phyloP scores from a whole-genome alignment of 2,113 vertebrate genomes.

The Ceyx margarethae region DNA sequence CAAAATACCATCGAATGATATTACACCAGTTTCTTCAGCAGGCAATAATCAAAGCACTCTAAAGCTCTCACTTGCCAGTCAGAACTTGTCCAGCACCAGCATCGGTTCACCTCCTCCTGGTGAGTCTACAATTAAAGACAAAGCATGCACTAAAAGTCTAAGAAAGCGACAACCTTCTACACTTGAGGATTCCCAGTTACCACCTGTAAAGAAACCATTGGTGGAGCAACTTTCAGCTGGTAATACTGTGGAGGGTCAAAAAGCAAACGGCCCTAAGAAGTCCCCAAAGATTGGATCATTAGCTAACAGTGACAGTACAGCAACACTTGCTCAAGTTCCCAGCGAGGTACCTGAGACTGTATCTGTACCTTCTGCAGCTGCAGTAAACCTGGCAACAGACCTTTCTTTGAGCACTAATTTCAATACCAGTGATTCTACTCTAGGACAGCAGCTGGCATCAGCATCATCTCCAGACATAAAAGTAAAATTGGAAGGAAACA shows the following conservation, averaged over 20 bases:
- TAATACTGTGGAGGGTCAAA: slow-evolving; percentile 57
- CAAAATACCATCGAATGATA: slow-evolving; percentile 71
- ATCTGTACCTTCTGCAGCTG: slow-evolving; percentile 67
- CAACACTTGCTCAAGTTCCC: slow-evolving; percentile 68
- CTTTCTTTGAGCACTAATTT: slow-evolving; percentile 71
- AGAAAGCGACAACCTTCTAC: slow-evolving; percentile 86
- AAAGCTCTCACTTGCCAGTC: slow-evolving; percentile 72
- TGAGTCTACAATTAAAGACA: slow-evolving; percentile 78
- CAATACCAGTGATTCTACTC: slow-evolving; percentile 72
- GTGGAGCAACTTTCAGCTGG: slow-evolving; percentile 78
- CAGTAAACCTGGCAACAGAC: slow-evolving; percentile 62
- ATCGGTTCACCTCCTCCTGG: slow-evolving; percentile 72
- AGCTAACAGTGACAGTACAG: slow-evolving; percentile 78
- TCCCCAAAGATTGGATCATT: slow-evolving; percentile 68
- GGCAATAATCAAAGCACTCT: slow-evolving; percentile 82
- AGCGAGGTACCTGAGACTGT: slow-evolving; percentile 75
- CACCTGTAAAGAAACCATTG: slow-evolving; percentile 89
- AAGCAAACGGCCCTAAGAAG: slow-evolving; percentile 68
- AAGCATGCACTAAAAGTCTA: slow-evolving; percentile 82
- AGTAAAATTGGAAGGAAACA: slow-evolving; percentile 82
- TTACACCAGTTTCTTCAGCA: slow-evolving; percentile 69
- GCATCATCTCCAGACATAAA: slow-evolving; percentile 77
- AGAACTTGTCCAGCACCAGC: slow-evolving; percentile 76
- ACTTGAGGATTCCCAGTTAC: slow-evolving; percentile 84
- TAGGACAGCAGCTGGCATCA: slow-evolving; percentile 76